Evolutionary conservation across 1,140 invertebrate genomes (phyloP).

Genomic region (Ruditapes philippinarum): DNA sequence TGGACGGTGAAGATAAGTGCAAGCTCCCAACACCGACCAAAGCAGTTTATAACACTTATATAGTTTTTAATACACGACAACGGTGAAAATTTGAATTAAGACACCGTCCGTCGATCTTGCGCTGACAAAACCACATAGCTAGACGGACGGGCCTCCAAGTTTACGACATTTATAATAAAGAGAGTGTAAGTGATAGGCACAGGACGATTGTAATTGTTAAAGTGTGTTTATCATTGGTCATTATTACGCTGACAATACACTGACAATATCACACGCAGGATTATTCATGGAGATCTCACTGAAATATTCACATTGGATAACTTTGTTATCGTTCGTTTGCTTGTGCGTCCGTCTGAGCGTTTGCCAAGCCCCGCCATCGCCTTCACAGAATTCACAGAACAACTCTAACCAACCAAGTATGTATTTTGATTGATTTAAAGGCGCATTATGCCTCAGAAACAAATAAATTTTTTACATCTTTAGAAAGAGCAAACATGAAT

Average conservation of each 20-base stretch:
- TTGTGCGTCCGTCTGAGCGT: neutral
- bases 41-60: too few species aligned
- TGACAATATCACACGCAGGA: neutral
- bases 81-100: too few species aligned
- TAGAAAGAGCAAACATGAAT: too few species aligned
- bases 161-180: neutral
- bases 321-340: neutral
- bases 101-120: too few species aligned
- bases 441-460: too few species aligned
- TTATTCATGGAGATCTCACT: neutral
- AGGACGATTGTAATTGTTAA: neutral
- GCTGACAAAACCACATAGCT: too few species aligned
- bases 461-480: too few species aligned
- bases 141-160: neutral
- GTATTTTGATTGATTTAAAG: neutral
- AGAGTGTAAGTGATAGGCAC: neutral
- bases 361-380: neutral
- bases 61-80: too few species aligned
- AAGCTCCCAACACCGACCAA: too few species aligned
- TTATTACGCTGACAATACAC: neutral
- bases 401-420: neutral
- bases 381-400: neutral
- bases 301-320: neutral
- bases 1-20: too few species aligned
- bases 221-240: neutral